Evolutionary conservation across 2,888 invertebrate genomes (phyloP), one percentile per base, ranked within the genome.

Genomic region (Caradrina kadenii): DNA sequence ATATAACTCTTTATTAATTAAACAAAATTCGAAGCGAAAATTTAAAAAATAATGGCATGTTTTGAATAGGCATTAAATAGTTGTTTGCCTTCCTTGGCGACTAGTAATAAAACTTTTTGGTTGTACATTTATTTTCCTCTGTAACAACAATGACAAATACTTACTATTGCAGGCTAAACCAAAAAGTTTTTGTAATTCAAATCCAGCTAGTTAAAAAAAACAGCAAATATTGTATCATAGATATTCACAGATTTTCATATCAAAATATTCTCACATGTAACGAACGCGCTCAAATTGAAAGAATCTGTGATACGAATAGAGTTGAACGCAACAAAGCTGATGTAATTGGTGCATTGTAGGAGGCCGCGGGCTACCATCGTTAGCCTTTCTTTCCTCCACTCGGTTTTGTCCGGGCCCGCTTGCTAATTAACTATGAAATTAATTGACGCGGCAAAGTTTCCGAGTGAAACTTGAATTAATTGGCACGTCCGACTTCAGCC

Each of bases 381-480:
- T 94, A 94, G 93, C 95, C 93, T 94, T 94, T 94, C 94, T 94
- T 94, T 92, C 91, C 88, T 89, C 90, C 91, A 88, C 91, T 92
- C 91, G 93, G 95, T 94, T 94, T 95, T 93, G 95, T 94, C 93
- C 93, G 78, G 80, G 73, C 85, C 81, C 86, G 90, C 92, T 91
- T 92, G 94, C 95, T 96, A 96, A 96, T 96, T 96, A 96, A 95
- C 95, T 96, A 95, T 95, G 95, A 96, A 96, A 96, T 96, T 96
- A 96, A 96, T 96, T 96, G 96, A 96, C 94, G 96, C 93, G 92
- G 95, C 93, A 94, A 96, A 96, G 94, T 96, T 96, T 94, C 94
- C 93, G 93, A 94, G 94, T 93, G 94, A 96, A 96, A 96, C 96
- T 95, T 95, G 95, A 96, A 95, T 96, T 96, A 96, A 96, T 96